Conservation (phyloP, 2,113 vertebrate species). For the Ictalurus furcatus region DNA sequence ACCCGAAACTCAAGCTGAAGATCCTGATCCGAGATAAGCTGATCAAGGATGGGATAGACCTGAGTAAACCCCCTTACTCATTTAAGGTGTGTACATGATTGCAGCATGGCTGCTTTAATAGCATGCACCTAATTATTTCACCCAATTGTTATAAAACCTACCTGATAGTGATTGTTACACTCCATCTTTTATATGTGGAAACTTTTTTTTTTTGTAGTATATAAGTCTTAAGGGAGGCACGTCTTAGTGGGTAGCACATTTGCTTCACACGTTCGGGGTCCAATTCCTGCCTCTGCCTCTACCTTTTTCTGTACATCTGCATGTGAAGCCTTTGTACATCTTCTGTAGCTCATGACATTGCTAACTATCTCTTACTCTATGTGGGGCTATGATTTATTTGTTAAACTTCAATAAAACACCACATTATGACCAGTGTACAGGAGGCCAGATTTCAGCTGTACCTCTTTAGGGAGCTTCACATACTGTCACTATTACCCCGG, state of each 20-base stretch:
- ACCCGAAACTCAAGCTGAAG: constrained; percentile 90
- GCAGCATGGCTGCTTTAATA: background rate
- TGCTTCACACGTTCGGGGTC: too few species aligned
- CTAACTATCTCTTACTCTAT: background rate
- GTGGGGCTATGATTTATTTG: background rate
- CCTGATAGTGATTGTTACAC: background rate
- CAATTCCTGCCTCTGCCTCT: too few species aligned
- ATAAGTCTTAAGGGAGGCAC: too few species aligned
- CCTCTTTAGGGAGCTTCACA: background rate
- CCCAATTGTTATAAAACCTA: background rate
- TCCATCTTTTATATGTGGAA: background rate
- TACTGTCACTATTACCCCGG: background rate
- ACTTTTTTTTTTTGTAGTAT: background rate
- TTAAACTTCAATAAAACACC: background rate
- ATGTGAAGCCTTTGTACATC: background rate
- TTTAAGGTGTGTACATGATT: constrained; percentile 81
- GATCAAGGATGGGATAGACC: constrained; percentile 87
- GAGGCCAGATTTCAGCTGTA: background rate
- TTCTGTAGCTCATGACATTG: background rate
- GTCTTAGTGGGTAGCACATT: too few species aligned
- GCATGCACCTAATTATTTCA: background rate
- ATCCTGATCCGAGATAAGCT: constrained; percentile 95
- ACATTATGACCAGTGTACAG: background rate
- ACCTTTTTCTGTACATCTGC: too few species aligned
- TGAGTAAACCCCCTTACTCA: constrained; percentile 86